Base-by-base conservation (phyloP, 2,888 invertebrate genomes). In the Hyles lineata region DNA sequence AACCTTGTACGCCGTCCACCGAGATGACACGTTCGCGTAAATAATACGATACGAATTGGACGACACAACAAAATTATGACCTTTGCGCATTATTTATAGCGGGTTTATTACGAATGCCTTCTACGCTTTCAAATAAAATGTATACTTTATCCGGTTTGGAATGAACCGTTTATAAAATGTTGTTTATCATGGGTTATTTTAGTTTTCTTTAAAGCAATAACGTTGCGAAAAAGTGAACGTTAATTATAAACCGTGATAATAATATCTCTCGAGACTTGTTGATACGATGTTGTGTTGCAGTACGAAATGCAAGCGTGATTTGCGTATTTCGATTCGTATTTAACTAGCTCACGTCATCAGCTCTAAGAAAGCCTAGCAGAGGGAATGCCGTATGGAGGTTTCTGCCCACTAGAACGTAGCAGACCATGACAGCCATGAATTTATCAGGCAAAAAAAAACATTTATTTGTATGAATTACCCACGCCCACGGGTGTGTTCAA, bases 11-110 rank as follows among this genome's bases (percentile, higher is more conserved):
- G 23, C 21, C 67, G 35, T 21, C 23, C 23, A 60, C 21, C 67
- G 50, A 67, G 50, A 67, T 50, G 67, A 67, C 43, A 67, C 23
- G 1, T 43, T 67, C 21, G 50, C 67, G 50, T 67, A 60, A 29
- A 25, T 60, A 15, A 67, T 50, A 9, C 43, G 50, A 43, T 67
- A 50, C 17, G 21, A 67, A 43, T 17, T 63, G 32, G 32, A 15
- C 43, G 15, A 50, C 43, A 23, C 21, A 23, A 67, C 2, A 8
- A 63, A 61, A 21, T 35, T 8, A 35, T 63, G 63, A 21, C 63
- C 19, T 35, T 35, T 63, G n/a, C n/a, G n/a, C 17, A 55, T 55
- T 55, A 55, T 55, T 55, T 55, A 55, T n/a, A 55, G 17, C 55
- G 11, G 43, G n/a, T 19, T n/a, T n/a, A 19, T 55, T 55, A 55